Percentiles rank a stretch among this genome's conserved stretches.
Conservation (phyloP, 2,113 vertebrate species). For the Sinocyclocheilus maitianheensis region DNA sequence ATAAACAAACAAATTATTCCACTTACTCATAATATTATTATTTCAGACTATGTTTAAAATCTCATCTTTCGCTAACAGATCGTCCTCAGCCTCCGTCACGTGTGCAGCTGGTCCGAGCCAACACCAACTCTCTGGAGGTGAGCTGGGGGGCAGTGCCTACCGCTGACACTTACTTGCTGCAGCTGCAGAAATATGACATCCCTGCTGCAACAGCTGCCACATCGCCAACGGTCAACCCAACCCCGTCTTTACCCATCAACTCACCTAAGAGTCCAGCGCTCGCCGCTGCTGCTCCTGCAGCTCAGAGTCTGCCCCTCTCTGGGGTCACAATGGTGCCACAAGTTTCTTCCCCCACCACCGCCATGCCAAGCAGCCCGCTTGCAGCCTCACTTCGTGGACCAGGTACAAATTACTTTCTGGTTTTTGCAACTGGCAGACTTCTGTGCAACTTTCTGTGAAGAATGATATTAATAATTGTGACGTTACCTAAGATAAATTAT, state of each 20-base stretch:
- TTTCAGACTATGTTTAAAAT: not conserved
- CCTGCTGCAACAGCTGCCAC: slow-evolving; percentile 74
- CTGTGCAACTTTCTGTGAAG: not conserved
- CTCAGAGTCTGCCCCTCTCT: slow-evolving; percentile 71
- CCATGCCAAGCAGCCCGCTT: slow-evolving; percentile 67
- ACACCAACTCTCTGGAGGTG: slow-evolving; percentile 86
- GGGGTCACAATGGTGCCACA: slow-evolving; percentile 78
- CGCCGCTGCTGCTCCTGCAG: slow-evolving; percentile 65
- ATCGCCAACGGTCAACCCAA: slow-evolving; percentile 72
- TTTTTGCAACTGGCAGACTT: not conserved
- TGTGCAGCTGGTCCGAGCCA: slow-evolving; percentile 86
- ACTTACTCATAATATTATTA: too few relatives aligned
- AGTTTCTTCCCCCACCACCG: slow-evolving; percentile 63
- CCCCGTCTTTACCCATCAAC: slow-evolving; percentile 74
- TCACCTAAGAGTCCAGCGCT: slow-evolving; percentile 79
- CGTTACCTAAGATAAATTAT: not conserved
- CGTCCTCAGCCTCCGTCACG: slow-evolving; percentile 80
- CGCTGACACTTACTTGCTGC: slow-evolving; percentile 84
- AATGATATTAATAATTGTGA: not conserved
- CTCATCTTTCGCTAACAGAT: slow-evolving; percentile 66
- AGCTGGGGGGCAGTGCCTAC: slow-evolving; percentile 87
- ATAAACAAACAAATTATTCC: too few relatives aligned
- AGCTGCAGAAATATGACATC: slow-evolving; percentile 88
- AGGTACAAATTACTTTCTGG: slow-evolving; percentile 52
- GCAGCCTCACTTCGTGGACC: slow-evolving; percentile 66